Base-by-base conservation (phyloP, 2,797 vertebrate species). In the Chrosomus eos region DNA sequence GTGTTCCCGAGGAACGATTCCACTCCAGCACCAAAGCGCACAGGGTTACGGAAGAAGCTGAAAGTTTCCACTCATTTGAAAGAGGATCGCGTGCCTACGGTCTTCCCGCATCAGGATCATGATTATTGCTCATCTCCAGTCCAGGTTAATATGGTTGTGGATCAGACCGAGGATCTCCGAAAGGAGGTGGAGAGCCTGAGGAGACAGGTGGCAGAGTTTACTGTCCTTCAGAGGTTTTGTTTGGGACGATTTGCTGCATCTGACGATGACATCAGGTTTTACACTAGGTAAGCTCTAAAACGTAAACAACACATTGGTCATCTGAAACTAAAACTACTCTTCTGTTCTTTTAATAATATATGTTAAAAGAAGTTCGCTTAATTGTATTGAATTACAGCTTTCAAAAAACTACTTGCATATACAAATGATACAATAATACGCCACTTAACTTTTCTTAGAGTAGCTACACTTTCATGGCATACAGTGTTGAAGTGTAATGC, bases 181-280 rank as follows among this genome's bases (percentile, higher is more conserved):
- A 28, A 77, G 33, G n/a, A 77, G 14, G 16, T 77, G 14, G 55
- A 77, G 36, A 16, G 36, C 33, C 55, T 62, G 36, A 43, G 9
- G 75, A 71, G n/a, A 11, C 36, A 48, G 28, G 2, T 84, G 5
- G 33, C 38, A 31, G 75, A 84, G 83, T 60, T 84, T 7, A 58
- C 51, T 43, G 51, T 71, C 36, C 64, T 83, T 23, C 77, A 72
- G 36, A 66, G 80, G 26, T 87, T 87, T 84, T 79, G 78, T 43
- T 64, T 84, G 51, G 62, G 80, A 16, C 14, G 84, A 51, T 84
- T 87, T 81, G 80, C 76, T 62, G 82, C 82, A 64, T 84, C 86
- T 55, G 73, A 86, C 55, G 28, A n/a, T n/a, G 48, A 86, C 73
- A 83, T 86, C 55, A 9, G 53, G n/a, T 78, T 84, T 78, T 84